Conservation (phyloP, 2,888 invertebrate species). For the Caenorhabditis macrosperma region DNA sequence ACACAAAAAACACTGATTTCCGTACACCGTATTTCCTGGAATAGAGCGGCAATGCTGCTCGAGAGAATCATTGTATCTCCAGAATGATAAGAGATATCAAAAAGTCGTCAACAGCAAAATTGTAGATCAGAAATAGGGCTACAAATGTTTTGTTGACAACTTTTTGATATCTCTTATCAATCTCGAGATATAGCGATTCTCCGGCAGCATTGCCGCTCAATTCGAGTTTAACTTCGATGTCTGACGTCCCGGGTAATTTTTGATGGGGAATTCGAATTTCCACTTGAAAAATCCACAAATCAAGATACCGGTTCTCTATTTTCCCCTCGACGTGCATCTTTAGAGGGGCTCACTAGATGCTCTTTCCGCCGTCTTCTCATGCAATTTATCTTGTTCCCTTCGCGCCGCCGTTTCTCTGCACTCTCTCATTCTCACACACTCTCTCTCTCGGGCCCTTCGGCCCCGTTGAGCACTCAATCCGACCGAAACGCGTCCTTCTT, state of each 20-base stretch:
- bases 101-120: too few species aligned
- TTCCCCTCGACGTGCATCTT: too few species aligned
- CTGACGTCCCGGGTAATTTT: too few species aligned
- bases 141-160: conserved; percentile 1
- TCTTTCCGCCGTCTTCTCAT: background rate
- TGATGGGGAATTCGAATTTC: too few species aligned
- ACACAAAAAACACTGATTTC: too few species aligned
- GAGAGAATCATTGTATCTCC: too few species aligned
- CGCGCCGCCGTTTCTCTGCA: background rate
- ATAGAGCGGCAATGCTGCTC: too few species aligned
- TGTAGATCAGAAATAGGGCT: too few species aligned
- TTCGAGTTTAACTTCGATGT: background rate
- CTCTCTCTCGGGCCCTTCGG: background rate
- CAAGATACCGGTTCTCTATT: background rate
- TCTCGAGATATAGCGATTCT: background rate
- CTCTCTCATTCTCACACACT: background rate
- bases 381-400: background rate
- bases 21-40: background rate
- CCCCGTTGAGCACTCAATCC: background rate
- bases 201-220: background rate
- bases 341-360: too few species aligned
- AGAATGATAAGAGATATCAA: too few species aligned
- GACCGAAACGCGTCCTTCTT: too few species aligned
- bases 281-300: too few species aligned
- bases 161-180: background rate